A percentile compares a stretch with the other conserved stretches of the same genome.
Conservation (phyloP, 2,888 invertebrate species). For the Lottia gigantea region DNA sequence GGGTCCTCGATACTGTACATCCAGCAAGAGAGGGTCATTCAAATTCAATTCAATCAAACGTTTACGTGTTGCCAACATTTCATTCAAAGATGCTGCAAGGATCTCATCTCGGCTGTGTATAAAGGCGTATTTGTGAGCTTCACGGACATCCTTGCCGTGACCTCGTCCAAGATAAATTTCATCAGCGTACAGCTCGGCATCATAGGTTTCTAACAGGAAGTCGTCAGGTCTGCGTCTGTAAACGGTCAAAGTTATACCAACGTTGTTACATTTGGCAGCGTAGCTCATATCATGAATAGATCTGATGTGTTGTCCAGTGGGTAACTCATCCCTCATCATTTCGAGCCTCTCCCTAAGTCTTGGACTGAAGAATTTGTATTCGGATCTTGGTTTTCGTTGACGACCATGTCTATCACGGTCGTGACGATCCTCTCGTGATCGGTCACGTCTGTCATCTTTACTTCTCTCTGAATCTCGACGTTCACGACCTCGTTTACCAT, state of each 20-base stretch:
- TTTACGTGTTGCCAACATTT: not conserved
- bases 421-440: not conserved
- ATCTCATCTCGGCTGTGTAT: slow-evolving; percentile 2
- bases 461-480: not conserved
- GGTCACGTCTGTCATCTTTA: not conserved
- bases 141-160: not conserved
- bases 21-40: not conserved
- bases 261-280: not conserved
- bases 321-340: slow-evolving; percentile 4
- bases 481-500: not conserved
- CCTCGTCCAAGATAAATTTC: not conserved
- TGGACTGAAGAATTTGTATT: slow-evolving; percentile 3
- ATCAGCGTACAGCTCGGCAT: not conserved
- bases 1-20: not conserved
- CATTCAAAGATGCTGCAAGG: not conserved
- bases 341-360: not conserved
- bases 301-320: not conserved
- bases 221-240: not conserved
- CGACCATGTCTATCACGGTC: not conserved
- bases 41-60: slow-evolving; percentile 1
- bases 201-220: not conserved
- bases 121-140: not conserved
- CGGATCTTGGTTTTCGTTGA: not conserved
- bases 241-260: not conserved
- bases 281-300: slow-evolving; percentile 5